Base-by-base conservation (phyloP, 2,113 vertebrate species). In the Leuciscus idus region DNA sequence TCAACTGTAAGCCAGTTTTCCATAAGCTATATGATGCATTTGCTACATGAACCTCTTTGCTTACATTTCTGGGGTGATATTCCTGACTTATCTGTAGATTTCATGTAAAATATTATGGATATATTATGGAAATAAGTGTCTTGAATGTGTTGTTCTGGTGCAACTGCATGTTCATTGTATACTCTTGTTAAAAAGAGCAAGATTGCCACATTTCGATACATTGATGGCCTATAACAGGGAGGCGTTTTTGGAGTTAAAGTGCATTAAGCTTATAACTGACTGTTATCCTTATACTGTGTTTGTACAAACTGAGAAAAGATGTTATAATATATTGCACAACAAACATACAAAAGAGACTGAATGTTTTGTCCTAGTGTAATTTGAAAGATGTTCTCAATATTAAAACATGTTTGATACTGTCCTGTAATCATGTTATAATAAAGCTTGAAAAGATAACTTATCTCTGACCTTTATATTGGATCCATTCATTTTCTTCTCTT, bases 1-100 rank as follows among this genome's bases (percentile, higher is more conserved):
- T 89, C 94, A 50, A 85, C 9, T 61, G 13, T 92, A 93, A 93
- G 92, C 89, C 93, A 90, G 80, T 90, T 94, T 92, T 93, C 89
- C 89, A 93, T 91, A 91, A 92, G 88, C 91, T 93, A 90, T 72
- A 59, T 36, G 88, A 91, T 86, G 64, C 90, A 73, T 90, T 92
- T 92, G 92, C 91, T 92, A 91, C 89, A 90, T 86, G 90, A 88
- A 89, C 50, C 72, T 89, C 87, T 86, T 48, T 81, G 80, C 85
- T 74, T 82, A 84, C 48, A 74, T 68, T 66, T 84, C 33, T 64
- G 28, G 83, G 62, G 36, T 84, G 48, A 84, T 48, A 48, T n/a
- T 84, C 74, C 76, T 76, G 39, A 46, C 50, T 62, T 81, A 11
- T 21, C 68, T 84, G 10, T 59, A 81, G 55, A 84, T 66, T 59